Evolutionary conservation across 2,113 vertebrate genomes (phyloP).

Genomic region (Caracal caracal): DNA sequence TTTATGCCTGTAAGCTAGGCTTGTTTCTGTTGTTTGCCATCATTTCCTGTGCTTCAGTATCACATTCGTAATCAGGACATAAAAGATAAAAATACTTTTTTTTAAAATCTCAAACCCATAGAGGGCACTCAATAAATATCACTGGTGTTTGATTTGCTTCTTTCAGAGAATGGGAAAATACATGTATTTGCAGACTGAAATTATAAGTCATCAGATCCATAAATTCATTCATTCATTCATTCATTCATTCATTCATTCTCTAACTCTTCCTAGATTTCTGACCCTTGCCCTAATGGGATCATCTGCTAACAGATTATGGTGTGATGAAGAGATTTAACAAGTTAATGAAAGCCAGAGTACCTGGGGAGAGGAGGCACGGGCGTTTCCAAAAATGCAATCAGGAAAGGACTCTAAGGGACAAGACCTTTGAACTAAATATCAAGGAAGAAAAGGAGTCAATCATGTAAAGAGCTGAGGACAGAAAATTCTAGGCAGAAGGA

Average conservation of each 20-base stretch:
- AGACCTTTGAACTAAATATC: not conserved
- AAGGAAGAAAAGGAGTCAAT: not conserved
- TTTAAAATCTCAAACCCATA: not conserved
- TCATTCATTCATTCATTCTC: not conserved
- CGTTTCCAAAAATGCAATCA: not conserved
- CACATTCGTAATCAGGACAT: not conserved
- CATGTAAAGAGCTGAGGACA: not conserved
- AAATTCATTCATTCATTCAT: not conserved
- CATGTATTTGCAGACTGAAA: not conserved
- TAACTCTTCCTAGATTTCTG: not conserved
- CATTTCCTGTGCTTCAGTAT: not conserved
- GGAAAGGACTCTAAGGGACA: not conserved
- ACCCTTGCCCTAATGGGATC: not conserved
- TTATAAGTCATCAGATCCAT: not conserved
- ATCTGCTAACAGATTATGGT: not conserved
- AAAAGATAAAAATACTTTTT: not conserved
- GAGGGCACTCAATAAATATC: not conserved
- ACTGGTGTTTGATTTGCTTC: not conserved
- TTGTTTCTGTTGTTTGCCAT: not conserved
- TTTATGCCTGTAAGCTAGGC: not conserved
- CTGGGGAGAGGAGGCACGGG: fast-evolving
- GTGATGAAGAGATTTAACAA: not conserved
- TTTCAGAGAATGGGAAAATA: not conserved
- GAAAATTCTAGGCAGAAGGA: not conserved
- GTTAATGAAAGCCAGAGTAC: not conserved